Base-by-base conservation (phyloP, 2,888 invertebrate species). In the Morpho achilles region DNA sequence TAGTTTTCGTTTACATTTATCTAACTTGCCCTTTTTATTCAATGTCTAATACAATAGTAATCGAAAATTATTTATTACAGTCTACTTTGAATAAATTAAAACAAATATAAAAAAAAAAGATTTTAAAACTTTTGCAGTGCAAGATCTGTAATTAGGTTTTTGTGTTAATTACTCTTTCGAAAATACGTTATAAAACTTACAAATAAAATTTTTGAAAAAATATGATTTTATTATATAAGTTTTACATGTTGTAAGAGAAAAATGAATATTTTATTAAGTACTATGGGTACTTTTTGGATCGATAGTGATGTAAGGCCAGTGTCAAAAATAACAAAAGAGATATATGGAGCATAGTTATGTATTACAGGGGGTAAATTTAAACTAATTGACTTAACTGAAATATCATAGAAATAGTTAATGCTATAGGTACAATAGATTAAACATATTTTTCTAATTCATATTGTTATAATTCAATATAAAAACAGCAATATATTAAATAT, bases 251-350 rank as follows among this genome's bases (percentile, higher is more conserved):
- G 32, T 54, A 48, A 54, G 48, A 42, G 48, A 49, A 49, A 48
- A 48, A 43, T 32, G 32, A 22, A 43, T 54, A 56, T 61, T 62
- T 53, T 54, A 47, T 43, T 32, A 59, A 50, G 40, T 50, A 43
- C 58, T 58, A 52, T 53, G 53, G 54, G 58, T 57, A 51, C 51
- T 53, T 59, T 58, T 61, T 61, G 63, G 53, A 62, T 61, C 63
- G 59, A 63, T 79, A 80, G 83, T 83, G 78, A 83, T 82, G 40
- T 71, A 72, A 77, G 86, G 85, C 85, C 86, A 86, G 83, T 84
- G 77, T 80, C 74, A 74, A 68, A 76, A 74, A 77, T 80, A 77
- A 78, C 73, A 75, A 16, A 69, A 67, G 45, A 46, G 41, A 50
- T 10, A 40, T 50, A 56, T 50, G 40, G 46, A 50, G 10, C 45